phyloP scores from a whole-genome alignment of 2,888 invertebrate genomes.

The Dicycla oo region DNA sequence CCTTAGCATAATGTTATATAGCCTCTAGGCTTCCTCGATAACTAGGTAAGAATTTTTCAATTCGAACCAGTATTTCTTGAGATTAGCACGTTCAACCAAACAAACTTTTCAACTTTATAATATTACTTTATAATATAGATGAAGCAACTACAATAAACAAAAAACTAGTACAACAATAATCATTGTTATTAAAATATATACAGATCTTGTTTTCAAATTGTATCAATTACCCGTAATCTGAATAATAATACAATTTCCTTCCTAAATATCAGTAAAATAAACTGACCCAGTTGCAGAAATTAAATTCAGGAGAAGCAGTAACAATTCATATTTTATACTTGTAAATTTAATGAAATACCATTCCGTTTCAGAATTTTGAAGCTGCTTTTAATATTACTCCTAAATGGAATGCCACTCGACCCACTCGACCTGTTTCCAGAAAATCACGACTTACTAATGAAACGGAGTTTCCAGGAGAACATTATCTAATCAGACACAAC shows the following conservation, averaged over 20 bases:
- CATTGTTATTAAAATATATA: not conserved
- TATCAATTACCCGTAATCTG: not conserved
- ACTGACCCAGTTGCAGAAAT: not conserved
- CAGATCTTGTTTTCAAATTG: not conserved
- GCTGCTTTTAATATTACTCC: slow-evolving; percentile 86
- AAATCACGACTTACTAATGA: slow-evolving; percentile 68
- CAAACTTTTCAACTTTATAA: no score
- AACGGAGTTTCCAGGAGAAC: slow-evolving; percentile 68
- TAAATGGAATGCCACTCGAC: slow-evolving; percentile 84
- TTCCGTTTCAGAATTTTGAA: slow-evolving; percentile 78
- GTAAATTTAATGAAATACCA: not conserved
- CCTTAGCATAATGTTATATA: no score
- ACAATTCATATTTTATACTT: not conserved
- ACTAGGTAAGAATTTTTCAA: no score
- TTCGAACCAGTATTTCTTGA: no score
- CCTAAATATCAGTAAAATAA: not conserved
- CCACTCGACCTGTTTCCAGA: slow-evolving; percentile 12
- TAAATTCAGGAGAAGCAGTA: not conserved
- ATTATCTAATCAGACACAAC: slow-evolving; percentile 88
- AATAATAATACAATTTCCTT: not conserved
- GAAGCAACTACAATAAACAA: no score
- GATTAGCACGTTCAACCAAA: no score
- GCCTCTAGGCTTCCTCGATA: no score
- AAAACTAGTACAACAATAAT: not conserved
- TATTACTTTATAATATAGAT: no score